Base-by-base conservation (phyloP, 2,797 vertebrate species). In the Melanotaenia parkinsoni region DNA sequence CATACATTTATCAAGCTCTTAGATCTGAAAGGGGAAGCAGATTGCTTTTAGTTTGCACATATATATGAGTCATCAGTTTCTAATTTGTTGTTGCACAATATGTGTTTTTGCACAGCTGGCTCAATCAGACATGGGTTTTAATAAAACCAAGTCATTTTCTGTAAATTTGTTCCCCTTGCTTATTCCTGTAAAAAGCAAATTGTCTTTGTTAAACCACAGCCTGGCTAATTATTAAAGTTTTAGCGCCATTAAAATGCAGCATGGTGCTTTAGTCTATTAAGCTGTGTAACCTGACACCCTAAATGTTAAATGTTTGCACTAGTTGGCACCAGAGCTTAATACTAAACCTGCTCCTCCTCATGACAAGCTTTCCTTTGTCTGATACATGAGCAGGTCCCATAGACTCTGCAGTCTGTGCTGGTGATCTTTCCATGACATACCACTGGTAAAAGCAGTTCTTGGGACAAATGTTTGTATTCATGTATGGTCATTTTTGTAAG, bases 361-460 rank as follows among this genome's bases (percentile, higher is more conserved):
- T 8, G 0, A 60, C 57, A 68, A 72, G 69, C 53, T 51, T n/a
- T 63, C 38, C 16, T 61, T 66, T 66, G 47, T 66, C 22, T 70
- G 37, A 73, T 54, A 67, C 30, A 43, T 60, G 57, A 74, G 45
- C 74, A 70, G 76, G 58, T 74, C 53, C 32, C 62, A 74, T 24
- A 24, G 57, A 68, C 54, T 74, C 62, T 58, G 53, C 60, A 63
- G 26, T 60, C 72, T 71, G 54, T 40, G 47, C 60, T 22, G 22
- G 32, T 76, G 35, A 45, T 43, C 59, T 45, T 67, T 64, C 8
- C 16, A 22, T 5, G 0, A 45, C 1, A 38, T 63, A 40, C 18
- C 56, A 40, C 35, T 65, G 43, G 61, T 40, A 45, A 84, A 37
- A 47, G 45, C 16, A 59, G 35, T 12, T 66, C 20, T 59, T 53